Percentiles rank a stretch among this genome's conserved stretches.
These are phyloP conservation scores for Hyposmocoma kahamanoa DNA, from an alignment of 1,140 invertebrate species.

Conservation along the genomic window DNA sequence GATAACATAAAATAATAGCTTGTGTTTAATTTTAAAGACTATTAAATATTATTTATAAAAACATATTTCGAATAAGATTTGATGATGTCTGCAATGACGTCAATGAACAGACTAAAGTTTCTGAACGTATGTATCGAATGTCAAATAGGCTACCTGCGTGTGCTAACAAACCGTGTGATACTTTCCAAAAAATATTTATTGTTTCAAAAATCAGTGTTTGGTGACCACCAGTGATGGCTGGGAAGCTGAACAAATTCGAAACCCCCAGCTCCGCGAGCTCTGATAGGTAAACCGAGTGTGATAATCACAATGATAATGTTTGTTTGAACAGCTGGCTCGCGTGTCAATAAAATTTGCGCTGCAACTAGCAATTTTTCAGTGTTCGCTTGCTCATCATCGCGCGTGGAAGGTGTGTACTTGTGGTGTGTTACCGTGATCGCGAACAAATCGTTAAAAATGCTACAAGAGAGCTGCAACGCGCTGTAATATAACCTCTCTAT, in stretches of 20 bases:
- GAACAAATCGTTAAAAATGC: slow-evolving; percentile 10
- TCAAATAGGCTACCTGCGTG: slow-evolving; percentile 42
- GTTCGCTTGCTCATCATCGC: slow-evolving; percentile 32
- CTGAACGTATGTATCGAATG: slow-evolving; percentile 27
- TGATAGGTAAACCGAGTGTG: slow-evolving; percentile 79
- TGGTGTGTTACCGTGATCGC: slow-evolving; percentile 34
- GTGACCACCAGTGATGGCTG: slow-evolving; percentile 74
- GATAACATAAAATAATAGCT: too few species aligned
- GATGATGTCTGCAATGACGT: background rate
- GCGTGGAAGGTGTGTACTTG: slow-evolving; percentile 23
- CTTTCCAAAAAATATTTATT: background rate
- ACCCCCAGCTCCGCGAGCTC: slow-evolving; percentile 89
- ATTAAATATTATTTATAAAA: background rate
- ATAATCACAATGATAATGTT: slow-evolving; percentile 53
- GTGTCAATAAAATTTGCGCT: slow-evolving; percentile 49
- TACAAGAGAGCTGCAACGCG: slow-evolving; percentile 10
- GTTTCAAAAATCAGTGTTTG: background rate
- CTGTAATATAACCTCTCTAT: slow-evolving; percentile 53
- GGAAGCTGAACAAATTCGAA: slow-evolving; percentile 80
- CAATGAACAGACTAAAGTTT: slow-evolving; percentile 17
- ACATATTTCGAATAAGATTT: background rate
- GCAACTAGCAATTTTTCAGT: slow-evolving; percentile 37
- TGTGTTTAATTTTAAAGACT: too few species aligned
- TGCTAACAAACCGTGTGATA: slow-evolving; percentile 36
- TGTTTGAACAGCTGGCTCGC: slow-evolving; percentile 60